These are phyloP conservation scores for Turnix velox DNA, from an alignment of 2,113 vertebrate species.

Conservation along the genomic window DNA sequence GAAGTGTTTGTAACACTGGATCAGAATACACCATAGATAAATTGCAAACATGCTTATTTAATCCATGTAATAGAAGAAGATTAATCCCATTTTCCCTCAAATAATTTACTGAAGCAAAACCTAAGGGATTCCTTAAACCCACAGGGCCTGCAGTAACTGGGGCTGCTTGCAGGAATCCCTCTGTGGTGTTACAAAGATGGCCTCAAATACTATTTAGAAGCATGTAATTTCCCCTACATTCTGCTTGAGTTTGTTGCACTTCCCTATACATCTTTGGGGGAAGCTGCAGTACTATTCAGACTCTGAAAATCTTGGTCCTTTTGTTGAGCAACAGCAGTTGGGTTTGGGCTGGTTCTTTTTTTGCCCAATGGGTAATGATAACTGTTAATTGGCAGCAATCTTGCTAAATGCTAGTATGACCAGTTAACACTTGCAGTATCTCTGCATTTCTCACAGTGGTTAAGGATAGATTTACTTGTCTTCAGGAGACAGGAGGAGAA, in stretches of 20 bases:
- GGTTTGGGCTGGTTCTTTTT: neutral
- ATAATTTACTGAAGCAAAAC: neutral
- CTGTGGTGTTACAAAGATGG: neutral
- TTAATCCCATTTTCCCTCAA: neutral
- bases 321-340: neutral
- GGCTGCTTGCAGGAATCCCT: neutral
- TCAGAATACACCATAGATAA: neutral
- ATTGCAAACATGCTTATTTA: neutral
- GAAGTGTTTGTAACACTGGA: neutral
- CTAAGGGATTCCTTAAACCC: neutral
- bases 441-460: neutral
- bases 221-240: neutral
- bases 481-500: neutral
- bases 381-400: neutral
- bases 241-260: neutral
- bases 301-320: neutral
- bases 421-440: neutral
- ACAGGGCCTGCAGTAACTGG: neutral
- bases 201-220: neutral
- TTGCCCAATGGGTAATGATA: neutral
- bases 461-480: neutral
- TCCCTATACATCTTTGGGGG: neutral
- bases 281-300: neutral
- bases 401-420: neutral
- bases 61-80: neutral